Evolutionary conservation across 2,888 invertebrate genomes (phyloP).

Genomic region (Tethea ocularis): DNA sequence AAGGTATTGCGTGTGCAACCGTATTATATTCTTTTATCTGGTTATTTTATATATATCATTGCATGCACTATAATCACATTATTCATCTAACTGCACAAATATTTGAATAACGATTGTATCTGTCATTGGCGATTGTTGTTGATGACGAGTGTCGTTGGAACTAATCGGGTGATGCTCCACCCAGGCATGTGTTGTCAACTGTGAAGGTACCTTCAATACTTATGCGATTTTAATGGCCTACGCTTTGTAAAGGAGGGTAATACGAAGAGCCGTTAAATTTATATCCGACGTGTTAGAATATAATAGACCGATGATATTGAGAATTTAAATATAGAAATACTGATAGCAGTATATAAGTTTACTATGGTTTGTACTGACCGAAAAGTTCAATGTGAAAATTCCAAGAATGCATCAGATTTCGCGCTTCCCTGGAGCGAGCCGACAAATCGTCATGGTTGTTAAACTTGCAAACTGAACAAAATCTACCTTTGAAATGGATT

Average conservation of each 20-base stretch:
- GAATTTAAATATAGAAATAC: too few species aligned
- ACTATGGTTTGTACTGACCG: neutral
- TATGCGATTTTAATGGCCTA: neutral
- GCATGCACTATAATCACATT: neutral
- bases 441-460: neutral
- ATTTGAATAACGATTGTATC: neutral
- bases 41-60: neutral
- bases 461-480: neutral
- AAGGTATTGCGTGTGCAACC: too few species aligned
- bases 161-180: neutral
- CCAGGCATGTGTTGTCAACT: neutral
- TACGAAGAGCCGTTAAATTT: neutral
- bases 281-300: neutral
- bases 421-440: conserved; percentile 6
- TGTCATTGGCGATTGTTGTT: neutral
- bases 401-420: neutral
- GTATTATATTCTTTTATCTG: neutral
- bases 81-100: neutral
- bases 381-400: neutral
- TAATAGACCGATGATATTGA: neutral
- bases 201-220: neutral
- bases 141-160: neutral
- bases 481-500: neutral
- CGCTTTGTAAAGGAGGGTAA: neutral
- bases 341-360: neutral